These are phyloP conservation scores for Nasonia oneida DNA, from an alignment of 2,888 invertebrate genomes.

Conservation along the genomic window DNA sequence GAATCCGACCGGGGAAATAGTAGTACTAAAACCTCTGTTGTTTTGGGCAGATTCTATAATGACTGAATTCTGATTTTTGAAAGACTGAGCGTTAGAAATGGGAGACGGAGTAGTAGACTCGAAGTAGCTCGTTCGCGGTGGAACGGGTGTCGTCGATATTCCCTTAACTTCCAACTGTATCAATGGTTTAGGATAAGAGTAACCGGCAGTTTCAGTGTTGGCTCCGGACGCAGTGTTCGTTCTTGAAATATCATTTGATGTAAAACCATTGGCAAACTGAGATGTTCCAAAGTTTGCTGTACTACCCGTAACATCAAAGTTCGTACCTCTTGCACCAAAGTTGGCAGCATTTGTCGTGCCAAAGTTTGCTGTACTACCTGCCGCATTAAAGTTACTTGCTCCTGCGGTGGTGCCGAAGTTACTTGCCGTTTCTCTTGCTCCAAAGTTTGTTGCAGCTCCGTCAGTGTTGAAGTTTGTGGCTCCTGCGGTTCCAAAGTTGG, in stretches of 20 bases:
- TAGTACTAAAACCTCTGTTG: conserved; percentile 31
- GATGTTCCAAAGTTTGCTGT: conserved; percentile 28
- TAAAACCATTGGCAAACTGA: neutral
- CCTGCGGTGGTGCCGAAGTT: neutral
- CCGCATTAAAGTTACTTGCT: neutral
- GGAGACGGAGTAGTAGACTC: conserved; percentile 36
- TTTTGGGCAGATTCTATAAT: conserved; percentile 36
- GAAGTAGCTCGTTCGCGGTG: conserved; percentile 22
- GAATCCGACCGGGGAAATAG: conserved; percentile 66
- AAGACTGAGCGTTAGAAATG: neutral
- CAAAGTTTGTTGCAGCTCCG: neutral
- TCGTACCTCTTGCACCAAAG: conserved; percentile 21
- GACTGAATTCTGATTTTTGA: conserved; percentile 45
- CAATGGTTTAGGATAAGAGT: conserved; percentile 64
- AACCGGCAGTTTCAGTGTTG: conserved; percentile 57
- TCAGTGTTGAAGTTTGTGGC: neutral
- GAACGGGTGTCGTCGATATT: conserved; percentile 28
- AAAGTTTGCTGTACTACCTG: conserved; percentile 15
- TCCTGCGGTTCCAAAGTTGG: conserved; percentile 1
- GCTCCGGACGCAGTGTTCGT: neutral
- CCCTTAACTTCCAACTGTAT: conserved; percentile 50
- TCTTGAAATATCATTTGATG: neutral
- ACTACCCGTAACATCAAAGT: conserved; percentile 16
- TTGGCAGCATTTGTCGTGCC: neutral
- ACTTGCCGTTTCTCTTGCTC: neutral